phyloP scores from a whole-genome alignment of 2,888 invertebrate species.

The Diogma glabrata region DNA sequence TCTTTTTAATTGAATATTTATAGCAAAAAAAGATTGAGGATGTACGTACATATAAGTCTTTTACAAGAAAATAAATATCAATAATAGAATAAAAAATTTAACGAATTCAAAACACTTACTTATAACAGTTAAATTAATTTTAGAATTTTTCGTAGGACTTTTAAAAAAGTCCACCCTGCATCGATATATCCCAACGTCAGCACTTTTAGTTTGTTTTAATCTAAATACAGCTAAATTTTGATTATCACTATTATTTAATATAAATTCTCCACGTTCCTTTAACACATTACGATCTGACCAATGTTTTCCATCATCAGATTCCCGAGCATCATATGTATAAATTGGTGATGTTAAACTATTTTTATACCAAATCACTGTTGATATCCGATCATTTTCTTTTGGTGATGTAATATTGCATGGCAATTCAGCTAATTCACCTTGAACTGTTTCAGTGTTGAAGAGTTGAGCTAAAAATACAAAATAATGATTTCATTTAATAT shows the following conservation, averaged over 20 bases:
- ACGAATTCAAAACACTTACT: slow-evolving; percentile 36
- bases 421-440: slow-evolving; percentile 45
- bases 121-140: slow-evolving; percentile 47
- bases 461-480: slow-evolving; percentile 1
- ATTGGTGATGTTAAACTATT: slow-evolving; percentile 44
- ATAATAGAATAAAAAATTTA: too few relatives aligned
- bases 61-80: too few relatives aligned
- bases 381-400: slow-evolving; percentile 43
- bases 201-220: slow-evolving; percentile 36
- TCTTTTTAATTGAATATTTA: too few relatives aligned
- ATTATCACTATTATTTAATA: slow-evolving; percentile 1
- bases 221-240: slow-evolving; percentile 28
- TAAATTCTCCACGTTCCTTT: slow-evolving; percentile 31
- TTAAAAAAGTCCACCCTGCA: slow-evolving; percentile 49
- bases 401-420: slow-evolving; percentile 48
- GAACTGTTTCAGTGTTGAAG: slow-evolving; percentile 38
- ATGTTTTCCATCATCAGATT: slow-evolving; percentile 28
- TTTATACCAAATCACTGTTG: slow-evolving; percentile 52
- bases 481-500: too few relatives aligned
- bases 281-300: slow-evolving; percentile 33
- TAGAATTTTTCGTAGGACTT: slow-evolving; percentile 45
- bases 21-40: too few relatives aligned
- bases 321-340: slow-evolving; percentile 39
- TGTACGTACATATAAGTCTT: too few relatives aligned
- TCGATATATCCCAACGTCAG: slow-evolving; percentile 44